Conservation (phyloP, 2,113 vertebrate species). For the Donacobius atricapilla region DNA sequence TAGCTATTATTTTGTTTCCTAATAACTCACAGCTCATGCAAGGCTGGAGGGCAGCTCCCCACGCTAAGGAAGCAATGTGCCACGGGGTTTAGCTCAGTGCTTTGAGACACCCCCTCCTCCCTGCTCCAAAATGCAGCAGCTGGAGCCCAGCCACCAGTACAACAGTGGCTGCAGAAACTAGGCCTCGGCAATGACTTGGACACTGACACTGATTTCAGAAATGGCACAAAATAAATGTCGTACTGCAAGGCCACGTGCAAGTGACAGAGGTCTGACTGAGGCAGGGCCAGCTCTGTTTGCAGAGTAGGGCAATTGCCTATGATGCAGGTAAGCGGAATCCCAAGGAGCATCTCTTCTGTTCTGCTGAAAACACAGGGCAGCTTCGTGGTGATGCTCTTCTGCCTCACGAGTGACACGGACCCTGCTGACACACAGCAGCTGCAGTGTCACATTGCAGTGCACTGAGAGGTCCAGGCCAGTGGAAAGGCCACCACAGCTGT, state of each 20-base stretch:
- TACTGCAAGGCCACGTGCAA: background rate
- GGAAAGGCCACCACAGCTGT: background rate
- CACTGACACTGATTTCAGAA: background rate
- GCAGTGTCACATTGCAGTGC: rapidly evolving
- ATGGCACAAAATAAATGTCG: background rate
- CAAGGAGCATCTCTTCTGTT: background rate
- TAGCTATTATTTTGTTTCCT: background rate
- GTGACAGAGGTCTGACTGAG: background rate
- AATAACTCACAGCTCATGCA: background rate
- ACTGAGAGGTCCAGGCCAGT: rapidly evolving
- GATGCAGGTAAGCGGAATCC: background rate
- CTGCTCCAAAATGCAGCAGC: background rate
- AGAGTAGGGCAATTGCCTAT: background rate
- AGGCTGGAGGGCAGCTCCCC: background rate
- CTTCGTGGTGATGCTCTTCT: rapidly evolving
- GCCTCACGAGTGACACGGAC: rapidly evolving
- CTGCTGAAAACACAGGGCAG: background rate
- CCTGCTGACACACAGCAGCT: rapidly evolving
- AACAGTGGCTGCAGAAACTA: background rate
- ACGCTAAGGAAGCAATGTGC: rapidly evolving
- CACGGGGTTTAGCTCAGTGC: background rate
- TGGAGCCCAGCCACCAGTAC: background rate
- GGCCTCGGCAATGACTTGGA: background rate
- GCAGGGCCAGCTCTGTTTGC: background rate
- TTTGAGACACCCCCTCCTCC: background rate